Base-by-base conservation (phyloP, 2,888 invertebrate genomes). In the Athalia circularis region DNA sequence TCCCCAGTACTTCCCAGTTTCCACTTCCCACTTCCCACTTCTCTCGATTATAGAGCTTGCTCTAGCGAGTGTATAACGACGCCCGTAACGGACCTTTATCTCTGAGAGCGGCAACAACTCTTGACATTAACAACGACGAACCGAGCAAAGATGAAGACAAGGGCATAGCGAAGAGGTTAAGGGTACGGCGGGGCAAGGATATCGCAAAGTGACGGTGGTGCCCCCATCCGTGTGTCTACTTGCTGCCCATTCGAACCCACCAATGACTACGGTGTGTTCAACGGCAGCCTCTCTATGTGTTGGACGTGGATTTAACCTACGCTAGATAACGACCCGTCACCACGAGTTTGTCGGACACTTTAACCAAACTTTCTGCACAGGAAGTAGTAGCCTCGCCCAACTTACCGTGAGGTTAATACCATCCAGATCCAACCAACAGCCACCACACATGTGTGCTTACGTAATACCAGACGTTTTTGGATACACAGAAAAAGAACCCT, bases 81-180 rank as follows among this genome's bases (percentile, higher is more conserved):
- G 59, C 72, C 29, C 72, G 59, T 72, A 72, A 72, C 72, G 72
- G 72, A 72, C 72, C 72, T 72, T 72, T 72, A 72, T 72, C 72
- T 72, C 72, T 11, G 29, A 29, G 29, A 29, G 59, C 45, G 47
- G 72, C 72, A 72, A 72, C 72, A 72, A 72, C 72, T 72, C 72
- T 59, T 72, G 72, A 72, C 72, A 72, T 72, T 72, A 72, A 72
- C 59, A 72, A 72, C 72, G 59, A 47, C 59, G 45, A 29, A 59
- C 59, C 72, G 47, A 72, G 72, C 59, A 59, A 43, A 47, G 72
- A 72, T n/a, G 68, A 68, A 68, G 59, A 45, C 59, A 52, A 50
- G 68, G 68, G 68, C 68, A 68, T n/a, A 50, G 64, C 29, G 68
- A 54, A 1, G 29, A 29, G 29, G 29, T 54, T 52, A 68, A 11